Percentiles rank a stretch among this genome's conserved stretches.
Conservation (phyloP, 2,113 vertebrate genomes). For the Pyrgilauda ruficollis region DNA sequence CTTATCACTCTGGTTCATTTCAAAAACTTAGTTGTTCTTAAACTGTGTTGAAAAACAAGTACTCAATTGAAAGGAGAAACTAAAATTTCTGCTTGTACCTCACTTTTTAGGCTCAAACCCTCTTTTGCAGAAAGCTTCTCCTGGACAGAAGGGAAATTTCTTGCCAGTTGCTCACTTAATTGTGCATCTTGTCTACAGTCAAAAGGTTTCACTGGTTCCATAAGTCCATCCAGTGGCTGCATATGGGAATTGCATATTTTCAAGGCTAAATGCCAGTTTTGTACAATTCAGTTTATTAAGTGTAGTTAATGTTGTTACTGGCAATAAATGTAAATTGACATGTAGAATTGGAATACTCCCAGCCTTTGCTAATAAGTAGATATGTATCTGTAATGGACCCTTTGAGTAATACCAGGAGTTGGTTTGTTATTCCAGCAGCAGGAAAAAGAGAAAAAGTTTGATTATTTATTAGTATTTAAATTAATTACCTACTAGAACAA, state of each 20-base stretch:
- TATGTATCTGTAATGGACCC: background rate
- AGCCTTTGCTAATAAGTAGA: background rate
- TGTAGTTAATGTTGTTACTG: background rate
- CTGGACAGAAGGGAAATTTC: background rate
- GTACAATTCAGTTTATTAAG: background rate
- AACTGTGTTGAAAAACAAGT: background rate
- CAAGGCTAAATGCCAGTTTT: background rate
- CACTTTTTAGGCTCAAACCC: background rate
- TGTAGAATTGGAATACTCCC: background rate
- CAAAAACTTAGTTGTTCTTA: background rate
- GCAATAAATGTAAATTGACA: background rate
- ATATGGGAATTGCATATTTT: conserved; percentile 10
- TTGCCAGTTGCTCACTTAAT: background rate
- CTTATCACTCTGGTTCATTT: background rate
- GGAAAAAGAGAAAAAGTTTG: background rate
- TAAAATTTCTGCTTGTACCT: background rate
- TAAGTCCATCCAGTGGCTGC: conserved; percentile 61
- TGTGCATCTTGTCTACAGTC: background rate
- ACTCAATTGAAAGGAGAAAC: background rate
- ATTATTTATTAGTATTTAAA: background rate
- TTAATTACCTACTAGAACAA: background rate
- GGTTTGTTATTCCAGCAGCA: background rate
- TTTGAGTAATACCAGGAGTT: background rate
- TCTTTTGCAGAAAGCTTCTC: background rate
- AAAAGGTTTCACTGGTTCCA: background rate